A percentile compares a stretch with the other conserved stretches of the same genome.
phyloP scores from a whole-genome alignment of 2,113 vertebrate species.

The Montifringilla adamsi region DNA sequence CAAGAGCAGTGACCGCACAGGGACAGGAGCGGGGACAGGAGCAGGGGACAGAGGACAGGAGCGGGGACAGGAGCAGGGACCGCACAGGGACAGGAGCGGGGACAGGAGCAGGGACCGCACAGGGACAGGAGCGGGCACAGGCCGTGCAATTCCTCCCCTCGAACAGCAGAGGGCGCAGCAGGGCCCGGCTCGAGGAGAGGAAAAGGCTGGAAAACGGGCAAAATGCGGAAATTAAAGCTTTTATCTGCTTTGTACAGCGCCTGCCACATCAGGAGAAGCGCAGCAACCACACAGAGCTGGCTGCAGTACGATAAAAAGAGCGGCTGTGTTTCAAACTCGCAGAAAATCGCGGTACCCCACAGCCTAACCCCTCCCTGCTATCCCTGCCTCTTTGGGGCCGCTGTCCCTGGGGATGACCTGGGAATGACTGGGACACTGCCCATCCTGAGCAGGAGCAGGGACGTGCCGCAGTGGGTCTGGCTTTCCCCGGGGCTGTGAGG shows the following conservation, averaged over 20 bases:
- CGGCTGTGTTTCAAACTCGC: rapidly evolving
- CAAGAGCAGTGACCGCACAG: rapidly evolving
- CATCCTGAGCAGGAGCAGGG: neutral
- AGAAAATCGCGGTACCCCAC: neutral
- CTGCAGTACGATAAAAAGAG: neutral
- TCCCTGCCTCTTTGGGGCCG: rapidly evolving
- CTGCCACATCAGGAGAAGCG: neutral
- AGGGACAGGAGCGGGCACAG: rapidly evolving
- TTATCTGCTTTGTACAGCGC: rapidly evolving
- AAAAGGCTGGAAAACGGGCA: neutral
- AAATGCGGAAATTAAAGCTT: neutral
- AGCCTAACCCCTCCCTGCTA: neutral
- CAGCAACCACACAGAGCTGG: neutral
- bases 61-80: rapidly evolving
- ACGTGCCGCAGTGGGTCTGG: rapidly evolving
- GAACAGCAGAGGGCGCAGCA: neutral
- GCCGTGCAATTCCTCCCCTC: rapidly evolving
- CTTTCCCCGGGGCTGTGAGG: neutral
- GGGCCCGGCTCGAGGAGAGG: neutral
- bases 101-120: no score
- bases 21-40: no score
- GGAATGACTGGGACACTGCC: neutral
- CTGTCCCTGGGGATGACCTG: neutral
- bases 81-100: rapidly evolving
- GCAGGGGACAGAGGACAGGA: no score